Evolutionary conservation across 2,113 vertebrate genomes (phyloP).

Genomic region (Erinaceus europaeus): DNA sequence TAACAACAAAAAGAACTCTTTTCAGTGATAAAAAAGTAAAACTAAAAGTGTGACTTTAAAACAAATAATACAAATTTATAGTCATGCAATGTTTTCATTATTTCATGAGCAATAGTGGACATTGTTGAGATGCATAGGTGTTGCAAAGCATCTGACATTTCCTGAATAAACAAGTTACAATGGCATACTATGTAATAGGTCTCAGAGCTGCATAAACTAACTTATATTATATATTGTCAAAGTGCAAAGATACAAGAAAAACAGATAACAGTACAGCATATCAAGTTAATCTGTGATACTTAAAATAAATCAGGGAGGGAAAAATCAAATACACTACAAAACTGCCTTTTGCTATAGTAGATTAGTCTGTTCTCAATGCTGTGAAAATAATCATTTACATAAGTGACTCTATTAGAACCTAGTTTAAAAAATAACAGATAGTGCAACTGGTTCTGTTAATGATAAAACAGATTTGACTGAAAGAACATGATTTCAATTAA

Average conservation of each 20-base stretch:
- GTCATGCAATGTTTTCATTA: slow-evolving; percentile 70
- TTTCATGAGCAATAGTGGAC: slow-evolving; percentile 64
- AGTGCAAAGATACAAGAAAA: slow-evolving; percentile 62
- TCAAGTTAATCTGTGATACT: slow-evolving; percentile 58
- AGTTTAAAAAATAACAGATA: slow-evolving; percentile 28
- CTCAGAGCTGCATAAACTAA: slow-evolving; percentile 64
- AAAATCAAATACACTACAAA: slow-evolving; percentile 64
- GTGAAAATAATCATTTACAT: slow-evolving; percentile 42
- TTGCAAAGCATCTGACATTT: slow-evolving; percentile 67
- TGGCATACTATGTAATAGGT: slow-evolving; percentile 39
- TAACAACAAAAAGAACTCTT: neutral
- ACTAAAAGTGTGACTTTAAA: neutral
- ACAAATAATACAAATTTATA: slow-evolving; percentile 63
- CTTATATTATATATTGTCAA: slow-evolving; percentile 72
- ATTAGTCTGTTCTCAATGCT: slow-evolving; percentile 1
- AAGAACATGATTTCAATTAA: neutral
- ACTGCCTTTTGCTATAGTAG: slow-evolving; percentile 56
- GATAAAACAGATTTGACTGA: slow-evolving; percentile 43
- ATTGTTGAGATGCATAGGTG: slow-evolving; percentile 45
- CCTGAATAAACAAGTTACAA: slow-evolving; percentile 74
- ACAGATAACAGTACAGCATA: slow-evolving; percentile 73
- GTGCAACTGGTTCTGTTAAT: slow-evolving; percentile 23
- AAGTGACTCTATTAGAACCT: slow-evolving; percentile 42
- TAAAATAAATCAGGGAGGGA: slow-evolving; percentile 45
- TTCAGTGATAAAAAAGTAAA: slow-evolving; percentile 55